Evolutionary conservation across 2,113 vertebrate genomes (phyloP), one percentile per base, ranked within the genome.

Genomic region (Mungos mungo): DNA sequence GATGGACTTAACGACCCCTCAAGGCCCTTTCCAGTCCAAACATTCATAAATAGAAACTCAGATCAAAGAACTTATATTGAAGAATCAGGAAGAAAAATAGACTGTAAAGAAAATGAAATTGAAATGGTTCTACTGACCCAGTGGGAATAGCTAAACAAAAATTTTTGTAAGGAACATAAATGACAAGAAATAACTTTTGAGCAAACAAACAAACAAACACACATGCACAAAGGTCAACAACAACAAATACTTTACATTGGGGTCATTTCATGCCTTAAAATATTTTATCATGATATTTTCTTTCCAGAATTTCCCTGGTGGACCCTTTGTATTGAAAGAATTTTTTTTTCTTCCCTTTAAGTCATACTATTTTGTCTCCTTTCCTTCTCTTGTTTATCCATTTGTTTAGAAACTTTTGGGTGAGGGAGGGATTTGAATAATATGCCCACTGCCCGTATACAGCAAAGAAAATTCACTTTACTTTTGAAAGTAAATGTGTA

Each of bases 81-180:
- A 93, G 31, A 96, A 95, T 74, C 81, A 93, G 81, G 86, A 97
- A 96, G 92, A 96, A 96, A 97, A 98, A 92, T 81, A 89, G 95
- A 97, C 65, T 81, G 27, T 96, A 93, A 95, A 93, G 93, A 96
- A 97, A 97, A 96, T 96, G 77, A 93, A 98, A 95, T 98, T 97
- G 82, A 96, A 94, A 84, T 76, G 69, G 10, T 95, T 97, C 89
- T 91, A 29, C 74, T 95, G 83, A 97, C 69, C 79, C 71, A 95
- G 25, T 90, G 50, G 86, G 87, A 96, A 83, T 97, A 52, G 14
- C 54, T 94, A 97, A 93, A 89, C 82, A 93, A 81, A 95, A 93
- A 95, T 47, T 47, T 47, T 47, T 47, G 35, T 85, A 72, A 95
- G 72, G 33, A 94, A 87, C 35, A 88, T 76, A 97, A 93, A 71